These are phyloP conservation scores for Rhinichthys osculus DNA, from an alignment of 2,797 vertebrate genomes.

Conservation along the genomic window DNA sequence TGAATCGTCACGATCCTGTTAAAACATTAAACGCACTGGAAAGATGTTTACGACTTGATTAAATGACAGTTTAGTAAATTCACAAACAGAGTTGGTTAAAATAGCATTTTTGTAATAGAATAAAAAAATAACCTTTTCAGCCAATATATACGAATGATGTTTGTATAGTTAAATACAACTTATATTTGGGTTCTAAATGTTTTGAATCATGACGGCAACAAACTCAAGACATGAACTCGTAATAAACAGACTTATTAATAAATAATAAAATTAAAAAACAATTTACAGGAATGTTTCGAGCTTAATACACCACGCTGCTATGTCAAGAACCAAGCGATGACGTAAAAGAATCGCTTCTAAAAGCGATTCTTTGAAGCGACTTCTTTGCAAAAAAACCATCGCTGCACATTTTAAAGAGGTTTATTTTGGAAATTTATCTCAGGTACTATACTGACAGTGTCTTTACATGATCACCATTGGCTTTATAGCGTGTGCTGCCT, in stretches of 20 bases:
- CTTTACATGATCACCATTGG: background rate
- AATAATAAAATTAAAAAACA: background rate
- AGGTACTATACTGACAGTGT: background rate
- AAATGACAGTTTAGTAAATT: background rate
- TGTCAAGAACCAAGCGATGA: background rate
- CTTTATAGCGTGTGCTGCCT: background rate
- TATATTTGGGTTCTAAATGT: background rate
- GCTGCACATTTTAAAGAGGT: background rate
- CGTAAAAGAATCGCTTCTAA: background rate
- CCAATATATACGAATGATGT: background rate
- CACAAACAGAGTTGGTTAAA: background rate
- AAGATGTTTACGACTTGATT: background rate
- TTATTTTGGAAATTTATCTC: background rate
- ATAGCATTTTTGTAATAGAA: background rate
- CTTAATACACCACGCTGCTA: no score
- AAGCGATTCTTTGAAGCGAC: background rate
- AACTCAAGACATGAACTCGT: no score
- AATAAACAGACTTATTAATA: background rate
- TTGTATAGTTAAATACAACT: background rate
- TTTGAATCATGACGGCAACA: background rate
- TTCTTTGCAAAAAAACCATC: no score
- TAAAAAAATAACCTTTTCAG: background rate
- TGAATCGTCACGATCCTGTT: background rate
- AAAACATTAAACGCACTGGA: background rate
- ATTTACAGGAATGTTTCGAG: no score